Evolutionary conservation across 1,140 invertebrate species (phyloP).

Genomic region (Dendroctonus valens): DNA sequence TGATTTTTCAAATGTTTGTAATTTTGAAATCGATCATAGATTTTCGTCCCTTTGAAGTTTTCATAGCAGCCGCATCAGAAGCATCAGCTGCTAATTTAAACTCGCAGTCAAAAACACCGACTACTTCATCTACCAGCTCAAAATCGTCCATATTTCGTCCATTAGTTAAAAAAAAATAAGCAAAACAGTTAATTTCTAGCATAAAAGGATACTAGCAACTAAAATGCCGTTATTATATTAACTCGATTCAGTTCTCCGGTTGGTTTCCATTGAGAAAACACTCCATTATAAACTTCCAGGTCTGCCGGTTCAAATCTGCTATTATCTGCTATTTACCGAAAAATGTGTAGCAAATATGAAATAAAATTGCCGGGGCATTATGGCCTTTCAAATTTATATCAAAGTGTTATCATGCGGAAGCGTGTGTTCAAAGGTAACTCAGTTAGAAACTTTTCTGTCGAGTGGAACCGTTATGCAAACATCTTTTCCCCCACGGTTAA

Average conservation of each 20-base stretch:
- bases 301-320: no score
- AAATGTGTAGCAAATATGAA: background rate
- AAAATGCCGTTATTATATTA: no score
- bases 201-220: no score
- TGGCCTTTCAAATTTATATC: constrained; percentile 6
- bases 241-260: no score
- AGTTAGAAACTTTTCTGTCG: constrained; percentile 27
- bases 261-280: no score
- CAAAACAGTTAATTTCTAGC: no score
- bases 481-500: constrained; percentile 29
- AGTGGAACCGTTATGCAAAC: constrained; percentile 22
- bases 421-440: constrained; percentile 25
- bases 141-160: no score
- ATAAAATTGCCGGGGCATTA: background rate
- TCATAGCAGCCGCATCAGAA: background rate
- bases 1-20: background rate
- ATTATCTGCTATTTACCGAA: no score
- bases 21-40: background rate
- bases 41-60: background rate
- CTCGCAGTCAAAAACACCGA: background rate
- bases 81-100: background rate
- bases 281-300: no score
- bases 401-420: constrained; percentile 26
- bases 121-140: no score
- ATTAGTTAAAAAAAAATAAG: no score